phyloP scores from a whole-genome alignment of 2,888 invertebrate genomes.

The Achlya flavicornis region DNA sequence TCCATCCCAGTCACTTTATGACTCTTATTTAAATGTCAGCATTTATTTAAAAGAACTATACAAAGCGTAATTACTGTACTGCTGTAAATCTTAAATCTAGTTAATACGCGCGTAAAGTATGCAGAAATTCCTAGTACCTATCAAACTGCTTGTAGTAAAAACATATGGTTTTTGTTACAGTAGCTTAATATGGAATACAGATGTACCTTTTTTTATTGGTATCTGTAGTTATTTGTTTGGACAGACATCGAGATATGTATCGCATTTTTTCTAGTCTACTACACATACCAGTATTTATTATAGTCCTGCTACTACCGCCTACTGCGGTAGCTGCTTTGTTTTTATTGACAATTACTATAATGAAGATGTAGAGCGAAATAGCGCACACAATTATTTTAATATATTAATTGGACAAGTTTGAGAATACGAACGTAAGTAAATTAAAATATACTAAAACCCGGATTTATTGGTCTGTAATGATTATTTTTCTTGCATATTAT shows the following conservation, averaged over 20 bases:
- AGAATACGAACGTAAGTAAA: too few relatives aligned
- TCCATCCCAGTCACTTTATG: background rate
- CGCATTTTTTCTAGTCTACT: slow-evolving; percentile 43
- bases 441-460: too few relatives aligned
- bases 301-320: background rate
- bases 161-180: background rate
- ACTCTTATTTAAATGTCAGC: background rate
- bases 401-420: too few relatives aligned
- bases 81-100: background rate
- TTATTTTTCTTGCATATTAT: too few relatives aligned
- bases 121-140: background rate
- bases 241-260: slow-evolving; percentile 55
- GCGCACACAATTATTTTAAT: background rate
- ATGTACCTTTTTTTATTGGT: slow-evolving; percentile 41
- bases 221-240: slow-evolving; percentile 58
- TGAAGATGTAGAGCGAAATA: background rate
- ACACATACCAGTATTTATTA: background rate
- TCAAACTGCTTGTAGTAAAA: background rate
- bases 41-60: background rate
- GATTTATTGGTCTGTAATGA: too few relatives aligned
- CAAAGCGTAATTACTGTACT: background rate
- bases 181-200: background rate
- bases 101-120: background rate
- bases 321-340: background rate
- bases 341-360: background rate